Conservation (phyloP, 2,113 vertebrate genomes). For the Melanocharis versteri region DNA sequence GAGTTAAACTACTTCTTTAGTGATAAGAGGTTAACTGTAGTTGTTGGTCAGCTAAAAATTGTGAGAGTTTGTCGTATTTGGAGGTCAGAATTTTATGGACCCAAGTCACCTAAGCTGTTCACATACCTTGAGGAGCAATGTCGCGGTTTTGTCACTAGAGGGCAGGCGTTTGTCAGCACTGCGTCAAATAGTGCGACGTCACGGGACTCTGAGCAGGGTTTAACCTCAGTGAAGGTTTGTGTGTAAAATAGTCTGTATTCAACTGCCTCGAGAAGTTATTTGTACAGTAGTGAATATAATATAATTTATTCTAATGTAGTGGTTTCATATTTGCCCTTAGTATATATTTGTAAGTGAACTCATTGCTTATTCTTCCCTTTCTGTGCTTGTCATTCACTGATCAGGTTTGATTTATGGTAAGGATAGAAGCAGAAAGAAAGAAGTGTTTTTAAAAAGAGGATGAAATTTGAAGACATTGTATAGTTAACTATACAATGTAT, state of each 20-base stretch:
- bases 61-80: not conserved
- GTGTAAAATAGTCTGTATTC: not conserved
- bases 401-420: not conserved
- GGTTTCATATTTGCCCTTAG: not conserved
- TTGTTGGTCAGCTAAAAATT: not conserved
- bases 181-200: not conserved
- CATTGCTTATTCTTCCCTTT: not conserved
- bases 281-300: not conserved
- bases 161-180: not conserved
- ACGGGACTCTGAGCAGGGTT: not conserved
- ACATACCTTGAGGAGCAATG: not conserved
- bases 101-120: not conserved
- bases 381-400: not conserved
- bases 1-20: not conserved
- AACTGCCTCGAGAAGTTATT: not conserved
- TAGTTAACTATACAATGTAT: too few relatives aligned
- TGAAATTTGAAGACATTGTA: not conserved
- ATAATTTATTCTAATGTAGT: not conserved
- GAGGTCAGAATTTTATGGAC: not conserved
- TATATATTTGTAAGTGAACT: not conserved
- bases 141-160: slow-evolving; percentile 23
- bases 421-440: not conserved
- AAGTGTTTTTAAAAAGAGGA: not conserved
- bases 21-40: not conserved
- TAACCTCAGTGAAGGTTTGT: not conserved